phyloP scores from a whole-genome alignment of 2,888 invertebrate genomes.

The Meta bourneti region DNA sequence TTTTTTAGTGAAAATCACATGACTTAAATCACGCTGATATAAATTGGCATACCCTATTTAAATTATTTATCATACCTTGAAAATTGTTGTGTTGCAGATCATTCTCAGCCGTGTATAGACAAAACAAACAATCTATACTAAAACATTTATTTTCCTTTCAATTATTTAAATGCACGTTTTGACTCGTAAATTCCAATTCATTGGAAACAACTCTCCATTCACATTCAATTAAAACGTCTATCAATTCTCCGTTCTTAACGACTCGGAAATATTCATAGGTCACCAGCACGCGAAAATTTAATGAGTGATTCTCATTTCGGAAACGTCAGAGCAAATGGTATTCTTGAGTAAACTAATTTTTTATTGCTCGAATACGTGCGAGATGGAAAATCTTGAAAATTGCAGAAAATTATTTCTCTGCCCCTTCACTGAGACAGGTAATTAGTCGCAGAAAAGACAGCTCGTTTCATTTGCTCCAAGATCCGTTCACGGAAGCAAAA shows the following conservation, averaged over 20 bases:
- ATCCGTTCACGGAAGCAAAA: not conserved
- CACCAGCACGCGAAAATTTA: constrained; percentile 2
- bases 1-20: no score
- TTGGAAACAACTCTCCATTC: no score
- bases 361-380: not conserved
- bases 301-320: constrained; percentile 8
- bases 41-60: no score
- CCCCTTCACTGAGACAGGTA: constrained; percentile 23
- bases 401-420: constrained; percentile 3
- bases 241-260: not conserved
- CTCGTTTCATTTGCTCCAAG: constrained; percentile 20
- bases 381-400: constrained; percentile 1
- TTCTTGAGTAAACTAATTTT: not conserved
- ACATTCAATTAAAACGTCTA: not conserved
- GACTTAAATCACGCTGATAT: no score
- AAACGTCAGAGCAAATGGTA: constrained; percentile 2
- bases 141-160: no score
- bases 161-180: no score
- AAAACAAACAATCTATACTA: no score
- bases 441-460: constrained; percentile 27
- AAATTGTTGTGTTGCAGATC: no score
- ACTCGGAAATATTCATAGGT: constrained; percentile 25
- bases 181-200: no score
- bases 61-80: no score
- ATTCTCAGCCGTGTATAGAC: no score